These are phyloP conservation scores for Sciurus niger DNA, from an alignment of 2,113 vertebrate genomes.

Conservation along the genomic window DNA sequence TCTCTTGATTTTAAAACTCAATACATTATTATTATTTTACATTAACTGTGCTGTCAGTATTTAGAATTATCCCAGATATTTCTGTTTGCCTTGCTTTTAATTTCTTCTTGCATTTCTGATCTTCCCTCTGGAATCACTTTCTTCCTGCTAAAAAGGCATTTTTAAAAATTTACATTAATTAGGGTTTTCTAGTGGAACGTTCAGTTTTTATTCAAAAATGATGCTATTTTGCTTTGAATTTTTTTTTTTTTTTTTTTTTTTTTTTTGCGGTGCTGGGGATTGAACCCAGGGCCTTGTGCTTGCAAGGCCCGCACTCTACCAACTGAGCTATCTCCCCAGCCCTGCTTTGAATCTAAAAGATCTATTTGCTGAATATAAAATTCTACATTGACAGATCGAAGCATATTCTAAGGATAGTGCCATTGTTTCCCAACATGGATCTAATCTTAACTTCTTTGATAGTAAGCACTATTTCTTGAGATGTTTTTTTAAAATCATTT, in stretches of 20 bases:
- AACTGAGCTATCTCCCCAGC: too few species aligned
- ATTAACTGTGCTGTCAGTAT: neutral
- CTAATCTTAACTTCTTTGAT: conserved; percentile 5
- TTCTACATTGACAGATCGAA: neutral
- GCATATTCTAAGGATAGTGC: neutral
- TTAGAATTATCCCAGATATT: neutral
- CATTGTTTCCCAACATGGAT: neutral
- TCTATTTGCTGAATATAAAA: neutral
- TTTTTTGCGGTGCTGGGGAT: too few species aligned
- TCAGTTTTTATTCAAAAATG: conserved; percentile 24
- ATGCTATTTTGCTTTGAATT: conserved; percentile 2
- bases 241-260: neutral
- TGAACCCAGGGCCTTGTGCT: too few species aligned
- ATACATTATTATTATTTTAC: neutral
- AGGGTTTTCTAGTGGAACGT: neutral
- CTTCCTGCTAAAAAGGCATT: neutral
- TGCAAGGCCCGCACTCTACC: too few species aligned
- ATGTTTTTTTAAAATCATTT: neutral
- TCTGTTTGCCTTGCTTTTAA: conserved; percentile 38
- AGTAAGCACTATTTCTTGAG: neutral
- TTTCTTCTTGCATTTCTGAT: neutral
- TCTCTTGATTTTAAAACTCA: conserved; percentile 18
- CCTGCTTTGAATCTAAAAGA: neutral
- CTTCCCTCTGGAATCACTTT: neutral
- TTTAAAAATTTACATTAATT: conserved; percentile 24